Evolutionary conservation across 2,797 vertebrate genomes (phyloP).

Genomic region (Pangasius larnaudii): DNA sequence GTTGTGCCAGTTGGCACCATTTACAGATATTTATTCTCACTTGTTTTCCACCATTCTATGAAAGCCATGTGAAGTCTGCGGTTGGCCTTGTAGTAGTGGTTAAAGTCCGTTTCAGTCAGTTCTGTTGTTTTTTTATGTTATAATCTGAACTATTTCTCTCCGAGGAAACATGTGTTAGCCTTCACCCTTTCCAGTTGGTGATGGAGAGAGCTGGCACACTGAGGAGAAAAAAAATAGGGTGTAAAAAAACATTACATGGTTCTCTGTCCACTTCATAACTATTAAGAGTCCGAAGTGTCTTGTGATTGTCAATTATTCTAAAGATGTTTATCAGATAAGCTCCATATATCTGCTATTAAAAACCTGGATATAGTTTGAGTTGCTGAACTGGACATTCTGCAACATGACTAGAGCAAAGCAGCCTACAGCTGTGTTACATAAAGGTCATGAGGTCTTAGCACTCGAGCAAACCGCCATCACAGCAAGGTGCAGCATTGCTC

Average conservation of each 20-base stretch:
- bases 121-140: not conserved
- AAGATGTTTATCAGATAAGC: not conserved
- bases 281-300: not conserved
- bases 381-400: conserved; percentile 37
- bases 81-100: not conserved
- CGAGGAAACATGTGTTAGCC: not conserved
- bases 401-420: conserved; percentile 62
- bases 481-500: not conserved
- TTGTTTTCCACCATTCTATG: not conserved
- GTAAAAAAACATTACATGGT: not conserved
- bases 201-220: not conserved
- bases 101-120: not conserved
- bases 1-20: conserved; percentile 6
- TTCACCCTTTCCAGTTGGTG: not conserved
- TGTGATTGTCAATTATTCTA: not conserved
- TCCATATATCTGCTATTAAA: not conserved
- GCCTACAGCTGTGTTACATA: conserved; percentile 44
- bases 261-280: not conserved
- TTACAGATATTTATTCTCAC: conserved; percentile 7
- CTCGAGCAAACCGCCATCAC: conserved; percentile 35
- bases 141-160: not conserved
- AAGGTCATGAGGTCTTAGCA: conserved; percentile 38
- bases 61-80: not conserved
- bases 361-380: not conserved
- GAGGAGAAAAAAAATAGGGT: not conserved